phyloP scores from a whole-genome alignment of 1,140 invertebrate species.

The Ridgeia piscesae region DNA sequence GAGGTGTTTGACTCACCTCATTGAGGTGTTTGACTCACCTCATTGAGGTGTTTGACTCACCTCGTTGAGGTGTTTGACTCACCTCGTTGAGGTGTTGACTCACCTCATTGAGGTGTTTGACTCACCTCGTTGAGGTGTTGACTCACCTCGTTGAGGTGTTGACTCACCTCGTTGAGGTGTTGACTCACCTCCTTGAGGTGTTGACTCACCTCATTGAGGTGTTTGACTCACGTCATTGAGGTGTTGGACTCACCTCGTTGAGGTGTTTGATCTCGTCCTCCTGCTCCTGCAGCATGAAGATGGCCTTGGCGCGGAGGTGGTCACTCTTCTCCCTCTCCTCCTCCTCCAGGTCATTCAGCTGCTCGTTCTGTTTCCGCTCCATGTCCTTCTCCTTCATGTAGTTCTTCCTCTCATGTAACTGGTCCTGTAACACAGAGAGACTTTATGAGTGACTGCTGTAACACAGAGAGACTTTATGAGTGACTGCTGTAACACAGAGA shows the following conservation, averaged over 20 bases:
- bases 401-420: slow-evolving; percentile 48
- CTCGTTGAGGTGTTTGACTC: too few relatives aligned
- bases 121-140: too few relatives aligned
- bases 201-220: slow-evolving; percentile 25
- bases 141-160: too few relatives aligned
- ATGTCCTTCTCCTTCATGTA: slow-evolving; percentile 54
- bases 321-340: slow-evolving; percentile 57
- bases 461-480: slow-evolving; percentile 24
- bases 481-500: slow-evolving; percentile 40
- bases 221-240: too few relatives aligned
- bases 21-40: too few relatives aligned
- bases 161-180: too few relatives aligned
- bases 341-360: slow-evolving; percentile 55
- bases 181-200: too few relatives aligned
- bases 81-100: too few relatives aligned
- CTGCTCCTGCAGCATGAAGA: slow-evolving; percentile 55
- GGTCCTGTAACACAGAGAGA: slow-evolving; percentile 39
- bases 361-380: slow-evolving; percentile 51
- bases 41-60: too few relatives aligned
- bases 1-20: too few relatives aligned
- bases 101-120: too few relatives aligned
- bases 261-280: slow-evolving; percentile 60
- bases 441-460: neutral
- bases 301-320: slow-evolving; percentile 53
- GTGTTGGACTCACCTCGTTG: slow-evolving; percentile 43